Base-by-base conservation (phyloP, 2,797 vertebrate genomes). In the Busarellus nigricollis region DNA sequence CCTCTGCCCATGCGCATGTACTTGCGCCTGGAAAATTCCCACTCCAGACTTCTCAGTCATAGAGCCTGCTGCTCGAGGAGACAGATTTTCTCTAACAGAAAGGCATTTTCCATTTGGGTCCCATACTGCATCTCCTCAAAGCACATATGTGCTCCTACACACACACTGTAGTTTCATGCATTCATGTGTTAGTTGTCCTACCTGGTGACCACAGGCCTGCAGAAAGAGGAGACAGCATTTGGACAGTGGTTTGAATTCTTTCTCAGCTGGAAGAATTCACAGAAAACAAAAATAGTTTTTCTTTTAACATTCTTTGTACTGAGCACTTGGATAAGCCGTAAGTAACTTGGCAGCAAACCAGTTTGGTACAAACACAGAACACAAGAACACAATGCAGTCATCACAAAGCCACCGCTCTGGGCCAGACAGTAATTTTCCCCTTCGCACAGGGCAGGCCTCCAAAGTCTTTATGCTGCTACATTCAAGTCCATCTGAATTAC, bases 351-450 rank as follows among this genome's bases (percentile, higher is more conserved):
- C 89, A 95, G 87, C 50, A 80, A 55, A 87, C 83, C 90, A 93
- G 89, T 78, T 92, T 94, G 96, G 96, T 92, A 61, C 66, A 96
- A 96, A 96, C 88, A 94, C 86, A 96, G 77, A 80, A 40, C 87
- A 79, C 84, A 55, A 89, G 73, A 90, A 61, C 67, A 94, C 76
- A 97, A 96, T 84, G 78, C 37, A 93, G 72, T 87, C 67, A 88
- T 93, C 91, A 95, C 95, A 96, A 95, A 96, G 90, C 87, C 91
- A 93, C 80, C 1, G 21, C 96, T 83, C 71, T 89, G 85, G 90
- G 69, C 83, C 87, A 93, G 93, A 96, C 70, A 93, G 84, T 95
- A 95, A 96, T 95, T 96, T 92, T 95, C 96, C 94, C 94, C 81
- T 92, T 86, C 0, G 0, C 49, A 15, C 42, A 91, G 87, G 84